Evolutionary conservation across 1,140 invertebrate genomes (phyloP), one percentile per base, ranked within the genome.

Genomic region (Procambarus virginalis): DNA sequence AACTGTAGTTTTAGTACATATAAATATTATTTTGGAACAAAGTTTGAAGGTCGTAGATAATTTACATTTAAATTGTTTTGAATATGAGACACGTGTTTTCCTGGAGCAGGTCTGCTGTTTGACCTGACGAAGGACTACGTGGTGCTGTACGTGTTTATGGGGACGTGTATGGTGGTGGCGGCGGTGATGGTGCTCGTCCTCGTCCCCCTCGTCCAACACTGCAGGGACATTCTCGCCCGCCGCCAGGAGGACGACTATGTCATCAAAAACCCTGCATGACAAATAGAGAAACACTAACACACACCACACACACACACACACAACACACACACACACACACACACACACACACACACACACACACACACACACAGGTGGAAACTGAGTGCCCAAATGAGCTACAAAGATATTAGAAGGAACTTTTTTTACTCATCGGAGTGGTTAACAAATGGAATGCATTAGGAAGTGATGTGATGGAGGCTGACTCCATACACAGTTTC

Each of bases 91-190:
- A n/a, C n/a, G n/a, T 3, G 34, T 84, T 73, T 3, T 22, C 70
- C 17, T 12, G 6, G 6, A 3, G 1, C 75, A 86, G 84, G 84
- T 58, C 4, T 86, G 17, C 48, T 86, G 49, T 86, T 22, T 75
- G 84, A 86, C 51, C 12, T 51, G 2, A 86, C 84, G 17, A 55
- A 76, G 73, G 75, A 73, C 51, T 86, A 78, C 84, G 12, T 3
- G 73, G 70, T 49, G 75, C 22, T 86, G 84, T 86, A 86, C 84
- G 20, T 45, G 73, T 46, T 86, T 8, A 86, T 86, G 84, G 84
- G 84, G 20, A 45, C 20, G 22, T 76, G 75, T 64, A 86, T 86
- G 84, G 84, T 86, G 75, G 10, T 34, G 2, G 84, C 68, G n/a
- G 77, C 84, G 2, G 2, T 78, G 75, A 17, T 86, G 84, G 84